Evolutionary conservation across 2,797 vertebrate genomes (phyloP).

Genomic region (Cyprinodon diabolis): DNA sequence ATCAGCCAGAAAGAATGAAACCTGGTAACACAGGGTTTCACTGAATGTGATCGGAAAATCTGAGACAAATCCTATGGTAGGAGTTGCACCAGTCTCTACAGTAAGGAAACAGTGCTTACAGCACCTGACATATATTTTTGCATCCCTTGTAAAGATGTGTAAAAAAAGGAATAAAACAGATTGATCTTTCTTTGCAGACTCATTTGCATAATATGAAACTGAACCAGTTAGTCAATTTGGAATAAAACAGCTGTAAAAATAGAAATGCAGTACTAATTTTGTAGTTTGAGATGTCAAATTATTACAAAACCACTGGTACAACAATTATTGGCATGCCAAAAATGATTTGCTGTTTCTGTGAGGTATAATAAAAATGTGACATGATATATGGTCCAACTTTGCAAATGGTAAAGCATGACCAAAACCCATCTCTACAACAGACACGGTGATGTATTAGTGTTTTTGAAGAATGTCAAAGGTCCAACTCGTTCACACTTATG

Average conservation of each 20-base stretch:
- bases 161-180: not conserved
- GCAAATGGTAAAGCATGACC: not conserved
- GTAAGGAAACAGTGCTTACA: not conserved
- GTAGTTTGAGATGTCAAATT: not conserved
- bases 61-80: slow-evolving; percentile 21
- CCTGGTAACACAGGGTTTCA: not conserved
- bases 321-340: not conserved
- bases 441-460: too few species aligned
- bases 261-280: not conserved
- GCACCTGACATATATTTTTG: not conserved
- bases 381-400: not conserved
- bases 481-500: not conserved
- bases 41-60: slow-evolving; percentile 3
- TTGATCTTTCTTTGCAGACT: too few species aligned
- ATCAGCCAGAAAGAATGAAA: slow-evolving; percentile 3
- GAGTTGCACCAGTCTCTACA: not conserved
- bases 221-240: not conserved
- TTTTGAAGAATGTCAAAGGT: not conserved
- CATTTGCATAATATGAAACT: not conserved
- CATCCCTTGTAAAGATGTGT: not conserved
- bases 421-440: not conserved
- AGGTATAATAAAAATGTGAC: too few species aligned
- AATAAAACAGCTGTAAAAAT: not conserved
- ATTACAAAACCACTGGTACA: not conserved
- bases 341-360: too few species aligned